Evolutionary conservation across 2,888 invertebrate species (phyloP).

Genomic region (Adineta ricciae): DNA sequence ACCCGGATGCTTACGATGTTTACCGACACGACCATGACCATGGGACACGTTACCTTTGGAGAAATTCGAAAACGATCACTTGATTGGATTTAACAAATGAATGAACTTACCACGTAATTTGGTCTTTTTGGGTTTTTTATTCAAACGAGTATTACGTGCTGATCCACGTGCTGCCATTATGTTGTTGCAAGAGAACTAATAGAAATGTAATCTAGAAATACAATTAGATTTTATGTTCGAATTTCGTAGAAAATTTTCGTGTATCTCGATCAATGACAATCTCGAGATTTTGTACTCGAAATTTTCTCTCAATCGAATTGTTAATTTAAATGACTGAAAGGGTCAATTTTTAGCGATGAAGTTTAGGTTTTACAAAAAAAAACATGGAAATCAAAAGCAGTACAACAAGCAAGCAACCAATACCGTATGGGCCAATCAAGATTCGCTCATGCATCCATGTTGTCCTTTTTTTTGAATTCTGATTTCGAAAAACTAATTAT

Average conservation of each 20-base stretch:
- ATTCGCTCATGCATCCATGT: not conserved
- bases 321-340: no score
- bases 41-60: conserved; percentile 85
- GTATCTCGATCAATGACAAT: no score
- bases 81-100: not conserved
- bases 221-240: not conserved
- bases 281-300: no score
- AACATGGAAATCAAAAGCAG: not conserved
- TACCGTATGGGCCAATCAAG: not conserved
- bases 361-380: not conserved
- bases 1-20: conserved; percentile 99
- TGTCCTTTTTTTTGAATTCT: not conserved
- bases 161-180: conserved; percentile 33
- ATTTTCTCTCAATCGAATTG: no score
- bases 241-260: no score
- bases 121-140: conserved; percentile 70
- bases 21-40: conserved; percentile 98
- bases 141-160: conserved; percentile 31
- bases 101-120: conserved; percentile 64
- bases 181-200: not conserved
- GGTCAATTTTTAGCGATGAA: not conserved
- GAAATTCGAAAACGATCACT: not conserved
- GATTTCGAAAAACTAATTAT: not conserved
- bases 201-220: not conserved
- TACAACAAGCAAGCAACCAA: not conserved